phyloP scores from a whole-genome alignment of 2,888 invertebrate genomes.

The Cremastobaeus sp. region DNA sequence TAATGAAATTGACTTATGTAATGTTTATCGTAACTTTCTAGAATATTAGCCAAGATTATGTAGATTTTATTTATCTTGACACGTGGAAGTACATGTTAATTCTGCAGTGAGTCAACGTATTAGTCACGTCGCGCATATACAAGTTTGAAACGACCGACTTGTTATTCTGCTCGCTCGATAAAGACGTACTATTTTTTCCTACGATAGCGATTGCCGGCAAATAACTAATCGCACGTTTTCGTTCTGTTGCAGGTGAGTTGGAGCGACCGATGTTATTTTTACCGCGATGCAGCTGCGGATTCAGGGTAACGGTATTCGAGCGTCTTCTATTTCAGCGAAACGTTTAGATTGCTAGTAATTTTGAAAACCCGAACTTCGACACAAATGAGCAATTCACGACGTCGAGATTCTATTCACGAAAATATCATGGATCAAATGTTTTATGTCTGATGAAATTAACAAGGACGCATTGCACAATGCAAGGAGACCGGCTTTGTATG shows the following conservation, averaged over 20 bases:
- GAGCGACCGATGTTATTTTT: neutral
- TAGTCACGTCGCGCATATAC: constrained; percentile 54
- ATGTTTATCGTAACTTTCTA: constrained; percentile 55
- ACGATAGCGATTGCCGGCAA: constrained; percentile 33
- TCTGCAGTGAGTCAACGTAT: constrained; percentile 61
- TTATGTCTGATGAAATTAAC: no score
- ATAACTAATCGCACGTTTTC: constrained; percentile 40
- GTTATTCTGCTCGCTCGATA: constrained; percentile 50
- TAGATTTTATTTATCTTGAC: constrained; percentile 61
- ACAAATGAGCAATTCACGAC: no score
- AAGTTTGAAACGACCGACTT: constrained; percentile 50
- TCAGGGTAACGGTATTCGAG: constrained; percentile 12
- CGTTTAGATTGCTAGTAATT: neutral
- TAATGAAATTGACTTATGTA: constrained; percentile 41
- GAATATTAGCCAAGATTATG: constrained; percentile 49
- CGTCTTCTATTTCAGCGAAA: no score
- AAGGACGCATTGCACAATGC: no score
- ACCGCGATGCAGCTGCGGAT: neutral
- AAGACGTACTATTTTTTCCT: constrained; percentile 51
- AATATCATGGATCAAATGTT: no score
- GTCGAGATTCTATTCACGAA: no score
- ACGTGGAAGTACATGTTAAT: constrained; percentile 61
- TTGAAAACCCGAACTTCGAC: no score
- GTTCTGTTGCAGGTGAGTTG: constrained; percentile 56
- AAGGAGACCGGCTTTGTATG: no score